phyloP scores from a whole-genome alignment of 2,113 vertebrate genomes.

The Pelmatolapia mariae region DNA sequence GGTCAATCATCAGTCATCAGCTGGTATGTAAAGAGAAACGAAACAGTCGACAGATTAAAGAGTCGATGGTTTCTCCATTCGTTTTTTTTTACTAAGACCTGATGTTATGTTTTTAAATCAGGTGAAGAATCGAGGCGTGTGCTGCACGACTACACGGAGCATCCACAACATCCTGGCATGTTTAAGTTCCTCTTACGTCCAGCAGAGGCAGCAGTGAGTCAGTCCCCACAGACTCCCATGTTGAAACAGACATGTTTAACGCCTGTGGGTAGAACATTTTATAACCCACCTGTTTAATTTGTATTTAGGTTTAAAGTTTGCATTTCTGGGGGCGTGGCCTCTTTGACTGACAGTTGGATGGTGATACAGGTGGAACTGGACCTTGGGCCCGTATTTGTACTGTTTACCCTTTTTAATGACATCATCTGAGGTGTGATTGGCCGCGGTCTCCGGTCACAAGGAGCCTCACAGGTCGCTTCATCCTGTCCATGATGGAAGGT shows the following conservation, averaged over 20 bases:
- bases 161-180: rapidly evolving
- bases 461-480: neutral
- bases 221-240: neutral
- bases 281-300: neutral
- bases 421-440: neutral
- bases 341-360: neutral
- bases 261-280: neutral
- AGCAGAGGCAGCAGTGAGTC: neutral
- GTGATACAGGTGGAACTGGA: neutral
- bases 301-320: neutral
- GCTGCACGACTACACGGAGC: neutral
- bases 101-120: neutral
- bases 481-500: neutral
- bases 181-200: rapidly evolving
- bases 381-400: neutral
- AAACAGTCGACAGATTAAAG: neutral
- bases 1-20: neutral
- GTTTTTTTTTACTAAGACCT: neutral
- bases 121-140: neutral
- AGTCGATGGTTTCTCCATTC: neutral
- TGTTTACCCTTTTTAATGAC: neutral
- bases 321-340: neutral
- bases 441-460: neutral
- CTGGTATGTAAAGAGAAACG: neutral
- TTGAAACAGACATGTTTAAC: neutral